Conservation (phyloP, 1,140 invertebrate genomes). For the Aphaenogaster floridana region DNA sequence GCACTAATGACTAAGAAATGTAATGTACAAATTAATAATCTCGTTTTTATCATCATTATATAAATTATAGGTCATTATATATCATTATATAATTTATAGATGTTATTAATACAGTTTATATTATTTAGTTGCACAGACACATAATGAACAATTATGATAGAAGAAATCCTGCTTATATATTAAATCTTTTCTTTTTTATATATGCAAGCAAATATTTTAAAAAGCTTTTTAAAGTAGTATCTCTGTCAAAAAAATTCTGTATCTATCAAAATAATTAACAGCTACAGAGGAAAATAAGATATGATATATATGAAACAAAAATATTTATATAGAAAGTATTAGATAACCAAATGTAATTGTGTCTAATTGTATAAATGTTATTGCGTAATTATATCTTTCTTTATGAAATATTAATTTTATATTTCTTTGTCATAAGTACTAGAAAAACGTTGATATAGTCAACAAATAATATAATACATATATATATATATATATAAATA, state of each 20-base stretch:
- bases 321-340: constrained; percentile 25
- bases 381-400: background rate
- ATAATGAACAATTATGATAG: background rate
- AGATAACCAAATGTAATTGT: constrained; percentile 12
- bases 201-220: constrained; percentile 33
- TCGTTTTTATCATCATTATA: constrained; percentile 27
- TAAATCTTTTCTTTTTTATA: constrained; percentile 17
- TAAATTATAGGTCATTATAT: constrained; percentile 36
- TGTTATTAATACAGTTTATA: constrained; percentile 15
- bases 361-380: constrained; percentile 21
- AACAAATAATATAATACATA: constrained; percentile 27
- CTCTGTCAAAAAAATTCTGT: background rate
- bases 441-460: constrained; percentile 9
- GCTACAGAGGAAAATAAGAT: background rate
- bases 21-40: constrained; percentile 67
- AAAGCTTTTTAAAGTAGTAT: constrained; percentile 17
- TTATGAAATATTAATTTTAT: constrained; percentile 46
- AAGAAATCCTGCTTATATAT: background rate
- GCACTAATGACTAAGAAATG: constrained; percentile 27
- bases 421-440: constrained; percentile 21
- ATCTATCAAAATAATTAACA: constrained; percentile 14
- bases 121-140: background rate
- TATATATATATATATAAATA: background rate
- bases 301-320: constrained; percentile 16
- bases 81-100: constrained; percentile 30